Evolutionary conservation across 2,797 vertebrate species (phyloP).

Genomic region (Falco cherrug): DNA sequence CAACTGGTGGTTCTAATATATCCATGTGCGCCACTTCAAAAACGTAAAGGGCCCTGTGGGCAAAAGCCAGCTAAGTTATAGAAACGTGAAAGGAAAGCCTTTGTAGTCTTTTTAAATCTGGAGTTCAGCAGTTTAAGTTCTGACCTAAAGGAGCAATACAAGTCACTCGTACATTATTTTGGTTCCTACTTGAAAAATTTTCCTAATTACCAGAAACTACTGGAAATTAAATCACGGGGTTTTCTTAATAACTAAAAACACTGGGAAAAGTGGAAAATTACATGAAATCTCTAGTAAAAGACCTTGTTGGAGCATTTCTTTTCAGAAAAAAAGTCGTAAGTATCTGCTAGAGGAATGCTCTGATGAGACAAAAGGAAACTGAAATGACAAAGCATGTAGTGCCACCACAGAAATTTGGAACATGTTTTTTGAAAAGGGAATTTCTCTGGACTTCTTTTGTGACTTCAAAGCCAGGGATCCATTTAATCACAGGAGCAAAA

Average conservation of each 20-base stretch:
- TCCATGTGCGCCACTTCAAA: neutral
- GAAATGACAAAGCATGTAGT: neutral
- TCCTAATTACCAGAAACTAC: neutral
- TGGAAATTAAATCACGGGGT: neutral
- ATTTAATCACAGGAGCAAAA: neutral
- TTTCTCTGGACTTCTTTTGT: neutral
- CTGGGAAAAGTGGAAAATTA: neutral
- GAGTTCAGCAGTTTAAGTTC: neutral
- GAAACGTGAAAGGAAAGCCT: neutral
- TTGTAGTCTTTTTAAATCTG: neutral
- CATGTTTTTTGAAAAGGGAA: neutral
- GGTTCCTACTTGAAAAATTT: neutral
- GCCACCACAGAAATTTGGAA: neutral
- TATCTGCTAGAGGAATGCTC: neutral
- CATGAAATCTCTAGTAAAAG: neutral
- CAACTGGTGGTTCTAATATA: neutral
- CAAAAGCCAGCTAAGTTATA: neutral
- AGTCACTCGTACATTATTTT: neutral
- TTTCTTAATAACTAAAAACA: neutral
- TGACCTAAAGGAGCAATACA: neutral
- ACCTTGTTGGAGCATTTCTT: neutral
- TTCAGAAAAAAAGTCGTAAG: neutral
- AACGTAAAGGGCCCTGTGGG: neutral
- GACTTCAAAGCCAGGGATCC: neutral
- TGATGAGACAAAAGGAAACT: conserved; percentile 1